A percentile compares a stretch with the other conserved stretches of the same genome.
These are phyloP conservation scores for Xiphophorus couchianus DNA, from an alignment of 2,113 vertebrate species.

Conservation along the genomic window DNA sequence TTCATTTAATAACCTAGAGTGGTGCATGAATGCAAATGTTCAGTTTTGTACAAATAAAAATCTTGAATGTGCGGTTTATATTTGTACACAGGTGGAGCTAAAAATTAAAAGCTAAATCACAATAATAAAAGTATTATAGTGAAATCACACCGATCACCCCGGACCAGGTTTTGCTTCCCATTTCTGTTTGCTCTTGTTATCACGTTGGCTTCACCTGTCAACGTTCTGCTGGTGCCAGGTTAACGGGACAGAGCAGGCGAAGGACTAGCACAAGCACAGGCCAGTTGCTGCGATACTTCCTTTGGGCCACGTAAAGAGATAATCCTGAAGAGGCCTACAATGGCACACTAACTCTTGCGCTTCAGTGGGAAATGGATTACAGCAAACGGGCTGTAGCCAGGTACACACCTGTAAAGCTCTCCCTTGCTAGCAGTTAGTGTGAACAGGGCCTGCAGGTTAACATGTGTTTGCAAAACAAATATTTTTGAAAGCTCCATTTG, in stretches of 20 bases:
- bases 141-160: not conserved
- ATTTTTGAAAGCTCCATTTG: too few species aligned
- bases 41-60: too few species aligned
- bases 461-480: not conserved
- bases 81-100: too few species aligned
- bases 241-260: slow-evolving; percentile 25
- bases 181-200: slow-evolving; percentile 5
- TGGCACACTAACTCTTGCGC: slow-evolving; percentile 20
- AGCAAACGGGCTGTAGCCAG: not conserved
- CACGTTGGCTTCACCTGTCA: slow-evolving; percentile 18
- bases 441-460: not conserved
- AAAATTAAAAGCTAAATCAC: too few species aligned
- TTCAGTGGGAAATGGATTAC: slow-evolving; percentile 17
- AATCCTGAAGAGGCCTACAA: slow-evolving; percentile 28
- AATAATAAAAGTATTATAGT: not conserved
- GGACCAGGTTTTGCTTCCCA: slow-evolving; percentile 11
- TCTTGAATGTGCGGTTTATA: too few species aligned
- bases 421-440: not conserved
- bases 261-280: slow-evolving; percentile 9
- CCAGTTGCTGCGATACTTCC: slow-evolving; percentile 26
- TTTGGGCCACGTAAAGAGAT: slow-evolving; percentile 36
- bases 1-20: too few species aligned
- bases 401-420: slow-evolving; percentile 15
- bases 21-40: too few species aligned
- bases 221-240: slow-evolving; percentile 34